phyloP scores from a whole-genome alignment of 2,113 vertebrate species.

The Xiphorhynchus elegans region DNA sequence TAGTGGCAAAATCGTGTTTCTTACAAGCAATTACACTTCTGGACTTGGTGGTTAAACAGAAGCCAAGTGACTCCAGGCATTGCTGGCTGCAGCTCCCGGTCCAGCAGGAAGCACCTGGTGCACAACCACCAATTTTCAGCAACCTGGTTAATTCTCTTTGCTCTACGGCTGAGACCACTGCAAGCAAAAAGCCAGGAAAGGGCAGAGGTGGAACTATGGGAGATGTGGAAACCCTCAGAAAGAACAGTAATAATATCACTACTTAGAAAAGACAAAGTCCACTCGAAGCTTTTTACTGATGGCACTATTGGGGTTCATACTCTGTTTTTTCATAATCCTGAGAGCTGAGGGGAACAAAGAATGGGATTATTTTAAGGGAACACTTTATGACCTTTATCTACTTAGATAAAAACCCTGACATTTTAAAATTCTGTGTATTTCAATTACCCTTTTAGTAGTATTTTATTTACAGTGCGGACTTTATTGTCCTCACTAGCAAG shows the following conservation, averaged over 20 bases:
- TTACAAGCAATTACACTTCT: neutral
- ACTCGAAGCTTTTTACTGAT: neutral
- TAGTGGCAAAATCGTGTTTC: neutral
- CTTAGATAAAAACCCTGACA: neutral
- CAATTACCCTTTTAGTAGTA: neutral
- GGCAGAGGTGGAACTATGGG: neutral
- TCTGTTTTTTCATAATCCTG: neutral
- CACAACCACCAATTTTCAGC: neutral
- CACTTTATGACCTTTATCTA: fast-evolving
- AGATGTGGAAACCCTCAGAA: neutral
- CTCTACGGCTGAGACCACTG: neutral
- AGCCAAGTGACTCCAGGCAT: neutral
- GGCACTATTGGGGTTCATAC: neutral
- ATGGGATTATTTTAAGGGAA: neutral
- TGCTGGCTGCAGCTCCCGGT: neutral
- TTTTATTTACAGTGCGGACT: neutral
- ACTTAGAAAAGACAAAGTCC: neutral
- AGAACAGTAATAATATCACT: neutral
- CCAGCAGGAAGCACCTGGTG: neutral
- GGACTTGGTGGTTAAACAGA: neutral
- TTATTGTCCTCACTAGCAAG: neutral
- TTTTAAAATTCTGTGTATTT: neutral
- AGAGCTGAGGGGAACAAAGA: neutral
- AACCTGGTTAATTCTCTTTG: slow-evolving; percentile 49
- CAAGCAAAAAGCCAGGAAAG: slow-evolving; percentile 49